phyloP scores from a whole-genome alignment of 2,888 invertebrate species.

The Anthrax anthrax region DNA sequence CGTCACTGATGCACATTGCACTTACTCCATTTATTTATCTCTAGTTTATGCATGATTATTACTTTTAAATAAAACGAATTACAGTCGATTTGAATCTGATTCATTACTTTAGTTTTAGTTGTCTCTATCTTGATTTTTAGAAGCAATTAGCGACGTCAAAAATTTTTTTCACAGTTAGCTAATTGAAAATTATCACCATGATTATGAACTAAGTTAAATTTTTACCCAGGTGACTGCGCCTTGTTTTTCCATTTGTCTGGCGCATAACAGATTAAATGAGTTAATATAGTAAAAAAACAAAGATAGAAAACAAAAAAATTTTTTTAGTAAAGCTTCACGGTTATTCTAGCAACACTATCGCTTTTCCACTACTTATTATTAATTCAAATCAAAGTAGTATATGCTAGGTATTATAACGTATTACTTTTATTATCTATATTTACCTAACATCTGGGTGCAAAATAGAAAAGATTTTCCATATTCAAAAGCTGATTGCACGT shows the following conservation, averaged over 20 bases:
- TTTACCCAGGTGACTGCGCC: slow-evolving; percentile 2
- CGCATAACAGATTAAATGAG: neutral
- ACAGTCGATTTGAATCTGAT: neutral
- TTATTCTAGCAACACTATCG: neutral
- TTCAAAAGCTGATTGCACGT: too few relatives aligned
- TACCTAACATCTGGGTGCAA: neutral
- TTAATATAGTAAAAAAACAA: too few relatives aligned
- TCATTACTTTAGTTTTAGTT: neutral
- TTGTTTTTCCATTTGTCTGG: slow-evolving; percentile 6
- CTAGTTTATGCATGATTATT: too few relatives aligned
- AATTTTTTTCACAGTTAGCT: slow-evolving; percentile 4
- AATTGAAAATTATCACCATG: slow-evolving; percentile 10
- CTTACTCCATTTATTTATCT: too few relatives aligned
- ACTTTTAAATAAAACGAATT: too few relatives aligned
- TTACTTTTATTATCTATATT: neutral
- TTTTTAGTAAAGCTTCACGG: neutral
- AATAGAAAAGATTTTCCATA: neutral
- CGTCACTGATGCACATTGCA: too few relatives aligned
- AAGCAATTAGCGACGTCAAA: slow-evolving; percentile 3
- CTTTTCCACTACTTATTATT: neutral
- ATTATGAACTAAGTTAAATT: neutral
- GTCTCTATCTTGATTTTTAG: slow-evolving; percentile 1
- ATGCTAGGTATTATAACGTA: too few relatives aligned
- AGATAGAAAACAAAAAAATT: too few relatives aligned
- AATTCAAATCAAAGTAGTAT: neutral